Percentiles rank a stretch among this genome's conserved stretches.
Evolutionary conservation across 37 sponge, comb jelly and placozoan species (phyloP).

Genomic region (Sycon ciliatum): DNA sequence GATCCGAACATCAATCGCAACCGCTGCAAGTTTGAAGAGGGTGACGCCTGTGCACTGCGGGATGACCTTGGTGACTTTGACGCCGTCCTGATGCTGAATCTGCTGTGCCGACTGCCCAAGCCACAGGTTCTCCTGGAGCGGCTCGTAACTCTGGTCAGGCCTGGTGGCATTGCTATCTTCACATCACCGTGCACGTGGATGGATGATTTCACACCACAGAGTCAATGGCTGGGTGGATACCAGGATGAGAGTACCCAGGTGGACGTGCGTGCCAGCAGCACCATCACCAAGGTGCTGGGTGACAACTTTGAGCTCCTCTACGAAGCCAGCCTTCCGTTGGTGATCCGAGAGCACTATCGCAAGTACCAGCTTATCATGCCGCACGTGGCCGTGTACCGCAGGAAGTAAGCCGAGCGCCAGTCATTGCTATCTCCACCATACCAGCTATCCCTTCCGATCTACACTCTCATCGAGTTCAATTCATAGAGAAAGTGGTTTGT

Average conservation of each 20-base stretch:
- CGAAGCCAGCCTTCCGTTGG: slow-evolving; percentile 53
- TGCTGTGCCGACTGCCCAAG: slow-evolving; percentile 66
- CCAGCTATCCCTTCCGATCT: too few species aligned
- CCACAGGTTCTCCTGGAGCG: slow-evolving; percentile 49
- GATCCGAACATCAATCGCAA: slow-evolving; percentile 33
- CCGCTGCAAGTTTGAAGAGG: slow-evolving; percentile 43
- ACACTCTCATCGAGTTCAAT: too few species aligned
- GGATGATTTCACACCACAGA: slow-evolving; percentile 66
- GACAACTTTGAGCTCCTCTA: slow-evolving; percentile 59
- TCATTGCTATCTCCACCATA: too few species aligned
- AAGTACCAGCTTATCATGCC: slow-evolving; percentile 72
- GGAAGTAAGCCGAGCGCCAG: too few species aligned
- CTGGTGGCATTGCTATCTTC: slow-evolving; percentile 67
- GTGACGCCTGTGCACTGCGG: slow-evolving; percentile 65
- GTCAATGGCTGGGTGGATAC: slow-evolving; percentile 69
- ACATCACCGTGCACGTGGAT: slow-evolving; percentile 78
- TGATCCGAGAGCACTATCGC: slow-evolving; percentile 62
- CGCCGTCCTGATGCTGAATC: slow-evolving; percentile 66
- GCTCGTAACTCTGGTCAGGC: slow-evolving; percentile 49
- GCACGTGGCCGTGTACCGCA: slow-evolving; percentile 74
- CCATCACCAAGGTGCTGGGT: slow-evolving; percentile 40
- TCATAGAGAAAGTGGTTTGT: too few species aligned
- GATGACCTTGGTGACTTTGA: slow-evolving; percentile 67
- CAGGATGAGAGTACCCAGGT: slow-evolving; percentile 16
- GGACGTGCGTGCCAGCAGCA: slow-evolving; percentile 37